phyloP scores from a whole-genome alignment of 2,797 vertebrate genomes.

The Lepilemur ruficaudatus region DNA sequence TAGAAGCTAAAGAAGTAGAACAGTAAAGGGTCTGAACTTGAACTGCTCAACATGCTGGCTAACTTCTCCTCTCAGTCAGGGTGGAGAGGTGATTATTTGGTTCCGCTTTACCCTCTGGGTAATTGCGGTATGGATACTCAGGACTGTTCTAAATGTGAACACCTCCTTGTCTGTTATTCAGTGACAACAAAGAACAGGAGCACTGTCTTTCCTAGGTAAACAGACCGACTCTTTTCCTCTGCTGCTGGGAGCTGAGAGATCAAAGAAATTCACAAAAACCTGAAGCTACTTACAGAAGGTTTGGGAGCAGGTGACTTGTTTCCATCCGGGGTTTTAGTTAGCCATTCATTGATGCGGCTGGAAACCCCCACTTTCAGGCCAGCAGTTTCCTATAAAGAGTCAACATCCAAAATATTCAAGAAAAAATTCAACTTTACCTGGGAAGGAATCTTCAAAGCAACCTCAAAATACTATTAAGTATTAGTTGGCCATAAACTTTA shows the following conservation, averaged over 20 bases:
- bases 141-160: not conserved
- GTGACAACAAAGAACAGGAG: not conserved
- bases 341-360: constrained; percentile 98
- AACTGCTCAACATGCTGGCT: not conserved
- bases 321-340: constrained; percentile 97
- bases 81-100: not conserved
- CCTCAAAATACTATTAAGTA: not conserved
- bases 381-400: constrained; percentile 92
- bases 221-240: not conserved
- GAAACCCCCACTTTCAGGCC: constrained; percentile 98
- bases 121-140: fast-evolving
- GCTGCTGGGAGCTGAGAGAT: not conserved
- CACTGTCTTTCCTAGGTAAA: not conserved
- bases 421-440: not conserved
- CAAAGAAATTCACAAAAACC: constrained; percentile 14
- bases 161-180: not conserved
- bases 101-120: not conserved
- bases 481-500: not conserved
- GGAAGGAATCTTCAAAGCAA: not conserved
- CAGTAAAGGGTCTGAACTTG: not conserved
- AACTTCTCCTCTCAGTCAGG: not conserved
- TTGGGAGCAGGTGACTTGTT: constrained; percentile 92
- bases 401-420: not conserved
- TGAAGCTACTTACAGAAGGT: constrained; percentile 89
- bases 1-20: not conserved